Conservation (phyloP, 2,797 vertebrate species). For the Podarcis lilfordi region DNA sequence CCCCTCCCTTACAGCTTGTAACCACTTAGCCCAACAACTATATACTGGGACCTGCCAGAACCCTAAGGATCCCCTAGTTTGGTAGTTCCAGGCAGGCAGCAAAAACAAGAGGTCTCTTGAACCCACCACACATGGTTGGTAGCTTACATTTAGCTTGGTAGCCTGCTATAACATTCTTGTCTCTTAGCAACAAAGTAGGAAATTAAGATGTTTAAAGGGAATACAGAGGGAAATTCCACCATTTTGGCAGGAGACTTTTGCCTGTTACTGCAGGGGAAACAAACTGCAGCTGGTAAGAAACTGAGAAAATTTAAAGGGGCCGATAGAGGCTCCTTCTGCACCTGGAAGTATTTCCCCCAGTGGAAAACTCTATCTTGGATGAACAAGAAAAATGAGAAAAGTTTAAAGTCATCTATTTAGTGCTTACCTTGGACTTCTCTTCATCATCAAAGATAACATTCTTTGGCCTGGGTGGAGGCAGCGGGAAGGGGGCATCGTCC, state of each 20-base stretch:
- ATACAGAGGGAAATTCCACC: not conserved
- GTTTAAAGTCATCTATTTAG: not conserved
- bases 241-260: not conserved
- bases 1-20: not conserved
- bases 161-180: not conserved
- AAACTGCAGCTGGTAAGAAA: not conserved
- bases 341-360: not conserved
- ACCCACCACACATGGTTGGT: not conserved
- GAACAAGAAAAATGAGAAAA: not conserved
- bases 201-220: not conserved
- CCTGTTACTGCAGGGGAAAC: not conserved
- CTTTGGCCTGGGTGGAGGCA: conserved; percentile 86
- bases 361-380: not conserved
- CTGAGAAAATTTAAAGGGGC: not conserved
- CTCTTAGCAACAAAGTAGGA: not conserved
- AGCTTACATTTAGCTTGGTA: not conserved
- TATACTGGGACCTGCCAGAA: not conserved
- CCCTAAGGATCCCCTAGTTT: not conserved
- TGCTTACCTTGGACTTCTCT: conserved; percentile 94
- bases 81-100: not conserved
- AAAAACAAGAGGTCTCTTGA: not conserved
- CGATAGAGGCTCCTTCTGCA: not conserved
- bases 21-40: not conserved
- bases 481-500: conserved; percentile 82
- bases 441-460: conserved; percentile 96